Percentiles rank a stretch among this genome's conserved stretches.
phyloP scores from a whole-genome alignment of 2,888 invertebrate species.

The Andrena minutula region DNA sequence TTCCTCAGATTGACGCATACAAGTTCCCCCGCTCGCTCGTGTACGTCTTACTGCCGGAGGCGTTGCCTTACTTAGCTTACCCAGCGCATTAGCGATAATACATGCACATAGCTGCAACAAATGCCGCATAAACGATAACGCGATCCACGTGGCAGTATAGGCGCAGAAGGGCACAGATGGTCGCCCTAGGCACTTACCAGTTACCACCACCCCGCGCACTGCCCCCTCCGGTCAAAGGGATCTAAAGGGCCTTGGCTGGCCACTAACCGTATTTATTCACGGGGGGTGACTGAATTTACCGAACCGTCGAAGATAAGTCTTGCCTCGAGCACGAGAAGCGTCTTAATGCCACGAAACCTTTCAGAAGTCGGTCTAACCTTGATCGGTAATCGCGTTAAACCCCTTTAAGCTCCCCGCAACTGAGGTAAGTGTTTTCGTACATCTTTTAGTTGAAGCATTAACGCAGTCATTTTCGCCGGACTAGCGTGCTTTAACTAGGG shows the following conservation, averaged over 20 bases:
- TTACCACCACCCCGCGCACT: conserved; percentile 79
- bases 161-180: conserved; percentile 84
- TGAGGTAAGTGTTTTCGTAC: conserved; percentile 29
- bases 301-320: conserved; percentile 75
- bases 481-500: background rate
- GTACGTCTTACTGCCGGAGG: conserved; percentile 40
- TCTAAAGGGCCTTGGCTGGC: conserved; percentile 80
- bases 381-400: conserved; percentile 22
- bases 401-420: conserved; percentile 1
- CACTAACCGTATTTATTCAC: conserved; percentile 85
- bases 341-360: conserved; percentile 58
- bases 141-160: conserved; percentile 82
- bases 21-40: conserved; percentile 14
- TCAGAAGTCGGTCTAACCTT: conserved; percentile 29
- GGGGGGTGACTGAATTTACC: conserved; percentile 80
- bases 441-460: background rate
- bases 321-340: conserved; percentile 55
- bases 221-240: conserved; percentile 81
- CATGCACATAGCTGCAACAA: conserved; percentile 80
- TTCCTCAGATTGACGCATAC: conserved; percentile 15
- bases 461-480: background rate
- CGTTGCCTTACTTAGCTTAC: conserved; percentile 46
- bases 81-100: conserved; percentile 77
- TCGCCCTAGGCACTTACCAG: conserved; percentile 84
- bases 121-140: conserved; percentile 83